A percentile compares a stretch with the other conserved stretches of the same genome.
These are phyloP conservation scores for Aeoliscus strigatus DNA, from an alignment of 2,797 vertebrate species.

Conservation along the genomic window DNA sequence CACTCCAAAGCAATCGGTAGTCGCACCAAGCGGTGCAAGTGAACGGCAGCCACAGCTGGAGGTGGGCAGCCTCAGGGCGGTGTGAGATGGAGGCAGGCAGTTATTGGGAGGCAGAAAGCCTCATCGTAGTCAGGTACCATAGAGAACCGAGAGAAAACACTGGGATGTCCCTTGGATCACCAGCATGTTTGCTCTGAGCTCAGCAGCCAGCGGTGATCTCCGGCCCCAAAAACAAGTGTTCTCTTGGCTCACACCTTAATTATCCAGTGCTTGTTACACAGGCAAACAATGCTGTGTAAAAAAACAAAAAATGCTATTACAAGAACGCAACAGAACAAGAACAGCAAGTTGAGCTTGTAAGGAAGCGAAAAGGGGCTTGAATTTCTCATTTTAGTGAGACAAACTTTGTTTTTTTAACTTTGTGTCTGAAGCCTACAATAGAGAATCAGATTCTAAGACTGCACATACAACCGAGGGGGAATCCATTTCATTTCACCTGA, in stretches of 20 bases:
- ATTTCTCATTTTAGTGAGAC: too few species aligned
- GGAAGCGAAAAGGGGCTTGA: too few species aligned
- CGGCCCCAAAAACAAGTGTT: too few species aligned
- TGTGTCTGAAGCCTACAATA: slow-evolving; percentile 52
- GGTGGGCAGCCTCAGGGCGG: slow-evolving; percentile 88
- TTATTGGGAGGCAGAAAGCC: slow-evolving; percentile 82
- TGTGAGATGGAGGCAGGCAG: slow-evolving; percentile 86
- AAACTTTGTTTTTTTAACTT: too few species aligned
- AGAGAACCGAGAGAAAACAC: slow-evolving; percentile 65
- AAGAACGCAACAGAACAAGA: too few species aligned
- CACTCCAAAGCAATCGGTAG: slow-evolving; percentile 97
- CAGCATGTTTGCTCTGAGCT: too few species aligned
- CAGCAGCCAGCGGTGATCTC: too few species aligned
- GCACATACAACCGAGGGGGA: slow-evolving; percentile 57
- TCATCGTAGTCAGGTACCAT: slow-evolving; percentile 73
- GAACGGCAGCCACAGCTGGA: slow-evolving; percentile 92
- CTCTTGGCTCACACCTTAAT: too few species aligned
- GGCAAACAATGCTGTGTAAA: too few species aligned
- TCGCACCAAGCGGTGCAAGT: slow-evolving; percentile 75
- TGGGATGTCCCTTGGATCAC: slow-evolving; percentile 61
- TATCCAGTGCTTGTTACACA: too few species aligned
- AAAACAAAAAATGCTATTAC: too few species aligned
- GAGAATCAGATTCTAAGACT: slow-evolving; percentile 64
- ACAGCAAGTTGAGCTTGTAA: too few species aligned
- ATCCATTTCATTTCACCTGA: slow-evolving; percentile 68